Evolutionary conservation across 2,888 invertebrate genomes (phyloP).

Genomic region (Plagodis dolabraria): DNA sequence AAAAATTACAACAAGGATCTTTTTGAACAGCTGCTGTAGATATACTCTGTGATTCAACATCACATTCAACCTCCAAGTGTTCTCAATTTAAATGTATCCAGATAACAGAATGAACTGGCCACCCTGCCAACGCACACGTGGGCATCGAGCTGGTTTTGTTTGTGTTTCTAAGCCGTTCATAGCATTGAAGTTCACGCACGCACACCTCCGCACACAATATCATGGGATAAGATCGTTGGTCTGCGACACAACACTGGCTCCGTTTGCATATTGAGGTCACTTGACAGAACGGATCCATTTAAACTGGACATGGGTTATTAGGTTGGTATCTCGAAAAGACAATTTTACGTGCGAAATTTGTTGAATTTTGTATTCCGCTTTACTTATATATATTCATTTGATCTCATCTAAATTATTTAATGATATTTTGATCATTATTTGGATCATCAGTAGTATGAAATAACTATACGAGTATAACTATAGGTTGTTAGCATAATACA

Average conservation of each 20-base stretch:
- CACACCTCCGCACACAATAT: constrained; percentile 42
- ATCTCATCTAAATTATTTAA: no score
- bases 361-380: background rate
- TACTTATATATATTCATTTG: no score
- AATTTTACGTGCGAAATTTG: constrained; percentile 1
- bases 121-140: constrained; percentile 29
- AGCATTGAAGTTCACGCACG: constrained; percentile 64
- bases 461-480: no score
- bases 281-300: constrained; percentile 20
- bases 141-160: constrained; percentile 50
- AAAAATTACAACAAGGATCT: no score
- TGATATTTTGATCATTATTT: no score
- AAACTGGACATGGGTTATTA: constrained; percentile 17
- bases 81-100: background rate
- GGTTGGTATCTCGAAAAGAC: constrained; percentile 17
- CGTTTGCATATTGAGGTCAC: constrained; percentile 35
- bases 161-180: constrained; percentile 58
- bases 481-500: no score
- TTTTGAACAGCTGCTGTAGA: no score
- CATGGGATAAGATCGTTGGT: constrained; percentile 41
- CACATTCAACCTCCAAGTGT: background rate
- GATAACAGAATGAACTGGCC: background rate
- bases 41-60: background rate
- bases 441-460: no score
- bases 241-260: constrained; percentile 40